phyloP scores from a whole-genome alignment of 2,797 vertebrate species.

The Steatocranus sp. region DNA sequence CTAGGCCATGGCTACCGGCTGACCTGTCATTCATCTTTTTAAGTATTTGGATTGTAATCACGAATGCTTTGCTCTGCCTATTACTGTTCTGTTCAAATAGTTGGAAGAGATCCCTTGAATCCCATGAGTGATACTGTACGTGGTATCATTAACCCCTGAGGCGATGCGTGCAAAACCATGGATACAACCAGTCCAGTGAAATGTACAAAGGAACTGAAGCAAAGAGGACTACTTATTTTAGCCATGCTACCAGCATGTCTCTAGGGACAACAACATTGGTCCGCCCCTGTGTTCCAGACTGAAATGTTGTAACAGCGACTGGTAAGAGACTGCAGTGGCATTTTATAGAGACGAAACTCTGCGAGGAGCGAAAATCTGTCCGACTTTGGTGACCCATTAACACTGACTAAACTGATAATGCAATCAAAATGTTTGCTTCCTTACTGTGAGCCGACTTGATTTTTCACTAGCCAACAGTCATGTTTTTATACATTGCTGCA shows the following conservation, averaged over 20 bases:
- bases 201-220: neutral
- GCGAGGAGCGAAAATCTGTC: neutral
- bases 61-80: neutral
- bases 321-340: neutral
- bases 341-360: neutral
- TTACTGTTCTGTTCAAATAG: slow-evolving; percentile 5
- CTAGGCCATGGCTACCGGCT: neutral
- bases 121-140: slow-evolving; percentile 13
- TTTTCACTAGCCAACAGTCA: neutral
- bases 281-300: neutral
- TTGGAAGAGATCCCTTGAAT: neutral
- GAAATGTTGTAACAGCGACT: neutral
- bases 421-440: neutral
- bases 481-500: neutral
- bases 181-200: slow-evolving; percentile 23
- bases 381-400: neutral
- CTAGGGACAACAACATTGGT: neutral
- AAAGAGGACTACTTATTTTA: neutral
- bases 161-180: slow-evolving; percentile 24
- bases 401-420: neutral
- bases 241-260: neutral
- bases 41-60: slow-evolving; percentile 8
- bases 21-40: slow-evolving; percentile 28
- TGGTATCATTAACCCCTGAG: neutral
- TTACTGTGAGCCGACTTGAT: neutral